Evolutionary conservation across 2,797 vertebrate genomes (phyloP), one percentile per base, ranked within the genome.

Genomic region (Odontamblyopus rebecca): DNA sequence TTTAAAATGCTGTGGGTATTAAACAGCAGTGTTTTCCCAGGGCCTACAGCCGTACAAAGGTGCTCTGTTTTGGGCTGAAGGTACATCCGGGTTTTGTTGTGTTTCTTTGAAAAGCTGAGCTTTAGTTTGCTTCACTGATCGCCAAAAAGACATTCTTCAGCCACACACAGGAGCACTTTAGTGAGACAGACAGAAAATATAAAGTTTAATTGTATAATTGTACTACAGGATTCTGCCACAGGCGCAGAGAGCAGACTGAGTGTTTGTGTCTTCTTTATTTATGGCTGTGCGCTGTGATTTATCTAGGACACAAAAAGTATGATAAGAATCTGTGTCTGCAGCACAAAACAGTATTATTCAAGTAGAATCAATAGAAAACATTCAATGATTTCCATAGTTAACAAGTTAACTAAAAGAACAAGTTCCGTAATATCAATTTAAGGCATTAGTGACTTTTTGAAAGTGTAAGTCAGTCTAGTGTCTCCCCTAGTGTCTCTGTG

Each of bases 101-200:
- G 71, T 68, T 78, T 65, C 82, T 85, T 85, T 90, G 79, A 83
- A 81, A 77, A 70, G 69, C 29, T 77, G 69, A 75, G 67, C 79
- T 77, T 70, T 66, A 69, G 67, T 82, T 84, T 82, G 77, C 73
- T 75, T 70, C 83, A 78, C 81, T 79, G 76, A 83, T 84, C 76
- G 71, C 64, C 75, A 76, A 63, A 73, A 85, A 72, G 66, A 77
- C 71, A 48, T 63, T 66, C 80, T 77, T 68, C 62, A 51, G 29
- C 50, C 50, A 53, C 26, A 56, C 1, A 64, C 71, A 61, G 65
- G 64, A 64, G 68, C 70, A 19, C 66, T 59, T 67, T 61, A 70
- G 66, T 67, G 66, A 70, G 69, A 81, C 72, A 72, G 81, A 62
- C 78, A 81, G 77, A 71, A 79, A 18, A 62, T 62, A 12, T 70